Evolutionary conservation across 2,113 vertebrate species (phyloP), one percentile per base, ranked within the genome.

Genomic region (Phycodurus eques): DNA sequence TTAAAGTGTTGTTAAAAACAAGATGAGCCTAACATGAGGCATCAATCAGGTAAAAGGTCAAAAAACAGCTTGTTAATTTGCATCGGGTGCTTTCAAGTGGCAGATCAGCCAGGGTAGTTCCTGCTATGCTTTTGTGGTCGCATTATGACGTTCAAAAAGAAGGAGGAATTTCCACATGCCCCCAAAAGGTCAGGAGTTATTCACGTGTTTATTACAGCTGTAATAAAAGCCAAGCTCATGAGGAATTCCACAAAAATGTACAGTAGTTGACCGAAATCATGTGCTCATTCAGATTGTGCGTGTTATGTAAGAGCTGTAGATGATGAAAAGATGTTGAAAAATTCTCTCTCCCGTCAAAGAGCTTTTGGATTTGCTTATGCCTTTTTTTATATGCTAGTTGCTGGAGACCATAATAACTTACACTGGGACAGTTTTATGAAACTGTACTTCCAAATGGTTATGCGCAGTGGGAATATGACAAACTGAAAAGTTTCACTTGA

Each of bases 201-300:
- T 76, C 71, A 65, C 69, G 77, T 83, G 77, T 88, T 85, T 87
- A 85, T 85, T 84, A 74, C 77, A 81, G 68, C 72, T 83, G 76
- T 80, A 86, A 83, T 82, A 82, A 84, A 87, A 74, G 74, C 62
- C n/a, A 72, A 68, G 67, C 56, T 71, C 31, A 47, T 61, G 71
- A 62, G 33, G 59, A 74, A 73, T 74, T 77, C 22, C 57, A 60
- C 43, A 43, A 61, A 72, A 44, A 80, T 64, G 54, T 65, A 46
- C 57, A 71, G 60, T 22, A 77, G 76, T 79, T 39, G 72, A 22
- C 33, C 56, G 57, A 65, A 54, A 80, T 85, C 80, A 74, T 79
- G 68, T 71, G 44, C 68, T 80, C 66, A 80, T 80, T 81, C 67
- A 47, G 42, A 57, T 72, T 79, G 60, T 68, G 43, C 31, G 54